phyloP scores from a whole-genome alignment of 2,888 invertebrate genomes.

The Dynastes grantii region DNA sequence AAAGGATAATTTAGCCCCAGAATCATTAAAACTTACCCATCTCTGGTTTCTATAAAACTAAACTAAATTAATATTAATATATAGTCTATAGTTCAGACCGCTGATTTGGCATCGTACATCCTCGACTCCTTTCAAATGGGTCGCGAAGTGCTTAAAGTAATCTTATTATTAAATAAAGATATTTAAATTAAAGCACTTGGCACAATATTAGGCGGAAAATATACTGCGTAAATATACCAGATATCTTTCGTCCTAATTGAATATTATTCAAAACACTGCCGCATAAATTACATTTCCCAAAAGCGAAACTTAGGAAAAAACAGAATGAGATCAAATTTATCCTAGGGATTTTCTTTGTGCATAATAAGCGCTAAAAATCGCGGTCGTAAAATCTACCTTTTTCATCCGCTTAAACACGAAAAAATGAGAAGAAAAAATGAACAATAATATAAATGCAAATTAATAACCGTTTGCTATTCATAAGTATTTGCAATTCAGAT shows the following conservation, averaged over 20 bases:
- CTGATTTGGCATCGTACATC: too few species aligned
- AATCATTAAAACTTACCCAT: too few species aligned
- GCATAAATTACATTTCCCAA: constrained; percentile 26
- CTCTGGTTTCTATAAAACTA: too few species aligned
- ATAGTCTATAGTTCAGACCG: too few species aligned
- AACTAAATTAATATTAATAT: too few species aligned
- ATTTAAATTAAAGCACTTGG: constrained; percentile 7
- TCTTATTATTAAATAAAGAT: neutral
- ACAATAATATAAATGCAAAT: constrained; percentile 54
- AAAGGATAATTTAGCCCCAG: too few species aligned
- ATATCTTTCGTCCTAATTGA: constrained; percentile 25
- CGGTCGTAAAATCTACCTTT: constrained; percentile 26
- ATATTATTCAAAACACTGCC: constrained; percentile 28
- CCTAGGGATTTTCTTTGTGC: constrained; percentile 3
- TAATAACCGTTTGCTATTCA: constrained; percentile 56
- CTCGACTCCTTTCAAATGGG: neutral
- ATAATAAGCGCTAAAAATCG: constrained; percentile 34
- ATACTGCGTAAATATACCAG: constrained; percentile 4
- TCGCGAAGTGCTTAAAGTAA: neutral
- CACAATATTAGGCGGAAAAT: neutral
- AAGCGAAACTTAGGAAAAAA: constrained; percentile 1
- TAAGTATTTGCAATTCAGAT: constrained; percentile 57
- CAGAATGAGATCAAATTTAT: constrained; percentile 38
- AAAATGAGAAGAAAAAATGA: constrained; percentile 46
- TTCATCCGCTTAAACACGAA: constrained; percentile 30